Evolutionary conservation across 2,113 vertebrate species (phyloP).

Genomic region (Mobula birostris): DNA sequence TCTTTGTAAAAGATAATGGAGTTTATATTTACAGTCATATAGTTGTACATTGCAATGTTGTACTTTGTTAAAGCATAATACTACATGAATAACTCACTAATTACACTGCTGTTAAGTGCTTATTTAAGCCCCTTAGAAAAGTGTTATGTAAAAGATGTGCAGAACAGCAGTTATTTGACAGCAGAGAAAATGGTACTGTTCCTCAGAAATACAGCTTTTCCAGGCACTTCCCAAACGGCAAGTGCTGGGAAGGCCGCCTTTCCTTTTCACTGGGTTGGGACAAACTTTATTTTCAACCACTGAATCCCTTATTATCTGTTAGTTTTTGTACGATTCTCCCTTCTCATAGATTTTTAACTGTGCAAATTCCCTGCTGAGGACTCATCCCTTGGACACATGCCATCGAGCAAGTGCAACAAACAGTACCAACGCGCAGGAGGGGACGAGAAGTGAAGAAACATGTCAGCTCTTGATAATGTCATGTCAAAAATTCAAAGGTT

Average conservation of each 20-base stretch:
- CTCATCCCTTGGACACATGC: not conserved
- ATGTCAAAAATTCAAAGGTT: slow-evolving; percentile 1
- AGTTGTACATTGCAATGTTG: slow-evolving; percentile 16
- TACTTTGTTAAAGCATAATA: slow-evolving; percentile 34
- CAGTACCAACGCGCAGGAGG: not conserved
- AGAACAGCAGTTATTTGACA: slow-evolving; percentile 23
- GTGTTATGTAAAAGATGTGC: slow-evolving; percentile 13
- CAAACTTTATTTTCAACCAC: not conserved
- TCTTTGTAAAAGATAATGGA: slow-evolving; percentile 28
- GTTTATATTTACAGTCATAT: slow-evolving; percentile 30
- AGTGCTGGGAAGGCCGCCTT: slow-evolving; percentile 4
- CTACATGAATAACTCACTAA: slow-evolving; percentile 24
- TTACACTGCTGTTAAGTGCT: slow-evolving; percentile 25
- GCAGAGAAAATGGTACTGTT: not conserved
- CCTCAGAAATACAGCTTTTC: not conserved
- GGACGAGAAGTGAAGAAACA: slow-evolving; percentile 38
- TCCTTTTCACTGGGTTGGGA: not conserved
- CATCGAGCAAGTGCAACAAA: not conserved
- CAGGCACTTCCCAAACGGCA: not conserved
- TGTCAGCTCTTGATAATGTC: slow-evolving; percentile 36
- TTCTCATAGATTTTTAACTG: slow-evolving; percentile 8
- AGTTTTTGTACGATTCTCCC: slow-evolving; percentile 39
- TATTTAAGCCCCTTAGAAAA: slow-evolving; percentile 16
- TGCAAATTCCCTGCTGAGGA: slow-evolving; percentile 39
- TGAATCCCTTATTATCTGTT: slow-evolving; percentile 1